Evolutionary conservation across 2,113 vertebrate species (phyloP), one percentile per base, ranked within the genome.

Genomic region (Amblyornis subalaris): DNA sequence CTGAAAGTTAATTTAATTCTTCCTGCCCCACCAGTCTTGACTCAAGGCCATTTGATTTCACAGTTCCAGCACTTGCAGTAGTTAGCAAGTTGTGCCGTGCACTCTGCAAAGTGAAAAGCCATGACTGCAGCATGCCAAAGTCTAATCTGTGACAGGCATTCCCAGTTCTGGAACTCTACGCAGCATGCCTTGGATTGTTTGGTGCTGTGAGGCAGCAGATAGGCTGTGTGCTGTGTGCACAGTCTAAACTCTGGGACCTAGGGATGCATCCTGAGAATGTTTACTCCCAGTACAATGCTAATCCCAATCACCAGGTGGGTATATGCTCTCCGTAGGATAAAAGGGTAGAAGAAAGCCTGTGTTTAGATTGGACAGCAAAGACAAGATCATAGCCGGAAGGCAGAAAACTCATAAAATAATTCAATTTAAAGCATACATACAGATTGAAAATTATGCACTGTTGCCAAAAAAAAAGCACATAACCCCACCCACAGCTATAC

Each of bases 31-130:
- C 33, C 57, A 75, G 51, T 40, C 81, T 75, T 93, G 89, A 95
- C 45, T 85, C 85, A 84, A 83, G 35, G 79, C 79, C 71, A 93
- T 80, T 88, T 71, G 85, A 90, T 93, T 93, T 90, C 81, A 96
- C 81, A 91, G 87, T 62, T 91, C 33, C 77, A 94, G 93, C 42
- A 51, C 67, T 66, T 57, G 45, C 77, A 82, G 77, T n/a, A 85
- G 89, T 73, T 85, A 60, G 33, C 45, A 66, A 94, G 89, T 57
- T 35, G 50, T 58, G 87, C 77, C 83, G 44, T 42, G 54, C 60
- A 83, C 88, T 90, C 16, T 44, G 44, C 7, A 69, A 58, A 91
- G 70, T 33, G 42, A 88, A 89, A 94, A 91, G 91, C 53, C 78
- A 50, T 9, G 33, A 25, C 57, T 76, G 71, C 54, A 75, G 89